Conservation (phyloP, 2,113 vertebrate species). For the Crypturellus undulatus region DNA sequence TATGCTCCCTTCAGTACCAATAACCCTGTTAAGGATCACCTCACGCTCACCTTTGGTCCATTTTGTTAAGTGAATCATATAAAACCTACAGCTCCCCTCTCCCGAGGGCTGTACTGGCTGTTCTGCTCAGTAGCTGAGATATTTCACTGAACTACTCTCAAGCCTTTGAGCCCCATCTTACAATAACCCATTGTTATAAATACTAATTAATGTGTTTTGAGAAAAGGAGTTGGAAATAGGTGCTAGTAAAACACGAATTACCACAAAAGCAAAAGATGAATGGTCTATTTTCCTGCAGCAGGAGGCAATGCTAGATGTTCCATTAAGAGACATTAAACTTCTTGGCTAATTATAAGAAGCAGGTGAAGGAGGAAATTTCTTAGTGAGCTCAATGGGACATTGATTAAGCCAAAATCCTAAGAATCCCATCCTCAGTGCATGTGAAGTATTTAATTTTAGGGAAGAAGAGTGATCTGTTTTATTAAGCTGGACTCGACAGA, state of each 20-base stretch:
- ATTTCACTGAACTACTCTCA: conserved; percentile 43
- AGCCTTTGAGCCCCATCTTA: conserved; percentile 34
- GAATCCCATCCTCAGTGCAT: not conserved
- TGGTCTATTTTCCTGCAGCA: conserved; percentile 54
- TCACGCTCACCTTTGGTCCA: conserved; percentile 25
- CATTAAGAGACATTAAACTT: conserved; percentile 60
- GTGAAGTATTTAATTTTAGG: conserved; percentile 24
- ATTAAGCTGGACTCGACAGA: not conserved
- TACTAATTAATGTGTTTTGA: conserved; percentile 67
- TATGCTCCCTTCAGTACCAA: not conserved
- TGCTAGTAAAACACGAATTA: conserved; percentile 24
- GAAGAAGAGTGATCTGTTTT: not conserved
- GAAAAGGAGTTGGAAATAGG: conserved; percentile 17
- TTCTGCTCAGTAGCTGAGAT: conserved; percentile 27
- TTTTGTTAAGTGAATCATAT: conserved; percentile 55
- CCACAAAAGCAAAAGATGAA: conserved; percentile 54
- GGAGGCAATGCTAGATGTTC: conserved; percentile 37
- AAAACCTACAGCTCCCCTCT: conserved; percentile 24
- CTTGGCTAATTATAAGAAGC: conserved; percentile 44
- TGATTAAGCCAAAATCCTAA: conserved; percentile 63
- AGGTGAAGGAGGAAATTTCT: conserved; percentile 31
- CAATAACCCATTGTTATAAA: conserved; percentile 55
- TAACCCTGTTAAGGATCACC: conserved; percentile 43
- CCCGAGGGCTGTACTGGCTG: not conserved
- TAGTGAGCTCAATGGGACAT: conserved; percentile 49